phyloP scores from a whole-genome alignment of 92 coral and sea anemone genomes.

The Chrysogorgia sp. region DNA sequence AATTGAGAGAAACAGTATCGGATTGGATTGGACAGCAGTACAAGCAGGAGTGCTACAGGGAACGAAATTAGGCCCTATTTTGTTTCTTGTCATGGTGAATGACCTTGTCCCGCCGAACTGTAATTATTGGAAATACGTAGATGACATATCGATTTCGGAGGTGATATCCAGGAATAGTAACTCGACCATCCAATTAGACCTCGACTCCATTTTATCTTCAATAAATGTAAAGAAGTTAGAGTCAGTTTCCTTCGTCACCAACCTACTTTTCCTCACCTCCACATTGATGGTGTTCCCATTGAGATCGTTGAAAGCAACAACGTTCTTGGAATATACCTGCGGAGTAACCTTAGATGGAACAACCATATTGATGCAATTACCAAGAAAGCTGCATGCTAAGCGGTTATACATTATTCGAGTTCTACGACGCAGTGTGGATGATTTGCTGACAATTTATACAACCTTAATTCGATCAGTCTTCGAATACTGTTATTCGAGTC shows the following conservation, averaged over 20 bases:
- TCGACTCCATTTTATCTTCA: conserved; percentile 37
- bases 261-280: not conserved
- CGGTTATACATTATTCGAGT: conserved; percentile 31
- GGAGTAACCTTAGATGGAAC: conserved; percentile 16
- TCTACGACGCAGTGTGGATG: conserved; percentile 15
- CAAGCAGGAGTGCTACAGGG: conserved; percentile 53
- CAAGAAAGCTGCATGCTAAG: conserved; percentile 28
- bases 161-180: conserved; percentile 24
- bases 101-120: conserved; percentile 52
- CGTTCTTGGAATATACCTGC: conserved; percentile 4
- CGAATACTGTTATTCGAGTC: conserved; percentile 17
- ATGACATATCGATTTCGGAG: conserved; percentile 51
- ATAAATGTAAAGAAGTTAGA: too few species aligned
- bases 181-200: conserved; percentile 37
- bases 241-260: conserved; percentile 21
- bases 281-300: conserved; percentile 9
- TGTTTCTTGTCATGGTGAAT: conserved; percentile 58
- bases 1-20: conserved; percentile 46
- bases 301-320: conserved; percentile 6
- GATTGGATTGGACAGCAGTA: conserved; percentile 55
- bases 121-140: conserved; percentile 52
- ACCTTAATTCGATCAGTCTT: conserved; percentile 31
- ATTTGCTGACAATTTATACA: conserved; percentile 14
- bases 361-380: not conserved
- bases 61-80: conserved; percentile 52